Conservation (phyloP, 2,888 invertebrate genomes). For the Aphrophora alni region DNA sequence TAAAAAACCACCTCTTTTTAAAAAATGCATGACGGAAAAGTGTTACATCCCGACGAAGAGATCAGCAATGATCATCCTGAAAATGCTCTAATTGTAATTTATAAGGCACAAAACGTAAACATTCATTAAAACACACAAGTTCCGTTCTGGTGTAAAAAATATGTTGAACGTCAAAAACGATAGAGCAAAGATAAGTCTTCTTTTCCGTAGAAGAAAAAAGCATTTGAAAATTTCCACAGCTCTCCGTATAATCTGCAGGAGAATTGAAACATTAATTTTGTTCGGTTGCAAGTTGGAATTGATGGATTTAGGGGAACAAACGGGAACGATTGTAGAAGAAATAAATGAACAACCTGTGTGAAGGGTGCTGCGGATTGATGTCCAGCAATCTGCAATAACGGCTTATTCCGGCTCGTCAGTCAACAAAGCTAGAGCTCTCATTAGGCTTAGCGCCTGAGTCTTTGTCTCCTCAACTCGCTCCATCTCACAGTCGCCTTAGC, state of each 20-base stretch:
- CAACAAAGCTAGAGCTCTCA: neutral
- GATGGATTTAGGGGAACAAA: neutral
- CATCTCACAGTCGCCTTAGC: too few relatives aligned
- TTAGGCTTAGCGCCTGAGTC: neutral
- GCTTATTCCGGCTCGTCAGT: neutral
- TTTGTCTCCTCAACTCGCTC: neutral
- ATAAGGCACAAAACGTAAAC: too few relatives aligned
- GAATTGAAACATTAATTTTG: constrained; percentile 2
- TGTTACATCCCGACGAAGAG: too few relatives aligned
- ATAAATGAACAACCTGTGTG: neutral
- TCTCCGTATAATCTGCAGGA: neutral
- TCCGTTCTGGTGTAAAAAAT: too few relatives aligned
- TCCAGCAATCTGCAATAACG: neutral
- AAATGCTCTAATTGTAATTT: too few relatives aligned
- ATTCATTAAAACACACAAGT: too few relatives aligned
- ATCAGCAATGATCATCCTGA: too few relatives aligned
- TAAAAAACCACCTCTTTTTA: too few relatives aligned
- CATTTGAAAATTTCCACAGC: neutral
- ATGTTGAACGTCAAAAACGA: too few relatives aligned
- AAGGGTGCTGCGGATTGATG: neutral
- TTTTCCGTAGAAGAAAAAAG: too few relatives aligned
- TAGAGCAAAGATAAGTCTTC: too few relatives aligned
- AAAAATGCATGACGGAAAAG: too few relatives aligned
- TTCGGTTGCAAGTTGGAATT: neutral
- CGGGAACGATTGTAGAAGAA: neutral